Conservation (phyloP, 53 echinoderm and acorn worm species). For the Mesocentrotus franciscanus region DNA sequence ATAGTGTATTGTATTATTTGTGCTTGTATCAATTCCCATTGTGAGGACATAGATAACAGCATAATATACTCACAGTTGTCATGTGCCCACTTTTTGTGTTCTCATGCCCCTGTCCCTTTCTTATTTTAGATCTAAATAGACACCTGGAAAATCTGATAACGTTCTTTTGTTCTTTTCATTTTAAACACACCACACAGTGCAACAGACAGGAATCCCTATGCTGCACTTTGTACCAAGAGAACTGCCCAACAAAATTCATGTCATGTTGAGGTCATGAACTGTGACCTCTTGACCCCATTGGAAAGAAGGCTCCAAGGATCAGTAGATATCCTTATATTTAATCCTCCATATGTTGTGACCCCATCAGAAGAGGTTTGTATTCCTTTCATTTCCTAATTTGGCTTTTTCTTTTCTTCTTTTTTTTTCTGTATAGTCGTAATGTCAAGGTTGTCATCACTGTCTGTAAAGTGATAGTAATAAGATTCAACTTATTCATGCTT, state of each 20-base stretch:
- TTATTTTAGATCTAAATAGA: too few species aligned
- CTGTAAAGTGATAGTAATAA: background rate
- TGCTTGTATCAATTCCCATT: too few species aligned
- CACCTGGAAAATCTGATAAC: too few species aligned
- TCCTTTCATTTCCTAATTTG: background rate
- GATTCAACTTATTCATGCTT: too few species aligned
- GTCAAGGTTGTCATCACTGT: background rate
- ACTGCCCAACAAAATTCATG: slow-evolving; percentile 80
- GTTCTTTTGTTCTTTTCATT: too few species aligned
- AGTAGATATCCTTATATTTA: slow-evolving; percentile 91
- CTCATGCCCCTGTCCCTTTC: too few species aligned
- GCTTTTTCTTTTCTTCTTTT: background rate
- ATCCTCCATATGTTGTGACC: slow-evolving; percentile 99
- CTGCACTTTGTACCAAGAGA: slow-evolving; percentile 76
- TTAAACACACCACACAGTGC: slow-evolving; percentile 64
- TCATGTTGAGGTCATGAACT: slow-evolving; percentile 80
- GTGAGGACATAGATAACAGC: too few species aligned
- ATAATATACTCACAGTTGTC: too few species aligned
- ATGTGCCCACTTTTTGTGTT: too few species aligned
- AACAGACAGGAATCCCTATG: slow-evolving; percentile 86
- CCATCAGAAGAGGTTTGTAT: slow-evolving; percentile 85
- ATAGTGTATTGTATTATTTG: too few species aligned
- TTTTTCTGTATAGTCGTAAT: background rate
- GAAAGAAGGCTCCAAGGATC: slow-evolving; percentile 75
- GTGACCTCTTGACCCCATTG: slow-evolving; percentile 82